A percentile compares a stretch with the other conserved stretches of the same genome.
These are phyloP conservation scores for Cavia porcellus DNA, from an alignment of 2,113 vertebrate species.

Conservation along the genomic window DNA sequence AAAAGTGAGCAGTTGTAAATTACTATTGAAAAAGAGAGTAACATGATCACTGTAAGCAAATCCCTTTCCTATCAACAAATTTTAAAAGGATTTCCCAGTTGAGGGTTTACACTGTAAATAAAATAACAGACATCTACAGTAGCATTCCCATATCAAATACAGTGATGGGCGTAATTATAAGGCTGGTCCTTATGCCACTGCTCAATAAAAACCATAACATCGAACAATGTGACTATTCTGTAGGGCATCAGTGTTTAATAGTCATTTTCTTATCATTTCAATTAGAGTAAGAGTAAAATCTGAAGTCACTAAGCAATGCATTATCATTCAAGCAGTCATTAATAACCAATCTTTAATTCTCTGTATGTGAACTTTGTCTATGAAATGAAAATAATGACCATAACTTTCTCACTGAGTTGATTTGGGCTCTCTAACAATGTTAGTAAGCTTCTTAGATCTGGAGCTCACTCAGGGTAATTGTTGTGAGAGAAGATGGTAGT, in stretches of 20 bases:
- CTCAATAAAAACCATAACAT: background rate
- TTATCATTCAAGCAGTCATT: background rate
- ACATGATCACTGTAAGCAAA: background rate
- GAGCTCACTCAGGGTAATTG: background rate
- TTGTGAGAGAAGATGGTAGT: slow-evolving; percentile 4
- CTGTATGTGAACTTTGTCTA: background rate
- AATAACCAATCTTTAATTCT: background rate
- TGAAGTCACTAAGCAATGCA: background rate
- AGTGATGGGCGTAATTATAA: background rate
- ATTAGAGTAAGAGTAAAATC: background rate
- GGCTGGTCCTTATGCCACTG: background rate
- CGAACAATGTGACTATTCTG: background rate
- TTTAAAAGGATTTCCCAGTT: slow-evolving; percentile 23
- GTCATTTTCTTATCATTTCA: slow-evolving; percentile 25
- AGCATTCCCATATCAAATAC: background rate
- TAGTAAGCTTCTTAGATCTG: background rate
- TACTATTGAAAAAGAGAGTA: background rate
- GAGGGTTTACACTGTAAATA: background rate
- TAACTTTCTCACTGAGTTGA: background rate
- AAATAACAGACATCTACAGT: background rate
- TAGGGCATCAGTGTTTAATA: background rate
- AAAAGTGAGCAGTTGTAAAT: background rate
- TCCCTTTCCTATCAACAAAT: background rate
- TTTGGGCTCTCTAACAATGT: background rate
- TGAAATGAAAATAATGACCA: background rate